Conservation (phyloP, 1,140 invertebrate genomes). For the Cotesia glomerata region DNA sequence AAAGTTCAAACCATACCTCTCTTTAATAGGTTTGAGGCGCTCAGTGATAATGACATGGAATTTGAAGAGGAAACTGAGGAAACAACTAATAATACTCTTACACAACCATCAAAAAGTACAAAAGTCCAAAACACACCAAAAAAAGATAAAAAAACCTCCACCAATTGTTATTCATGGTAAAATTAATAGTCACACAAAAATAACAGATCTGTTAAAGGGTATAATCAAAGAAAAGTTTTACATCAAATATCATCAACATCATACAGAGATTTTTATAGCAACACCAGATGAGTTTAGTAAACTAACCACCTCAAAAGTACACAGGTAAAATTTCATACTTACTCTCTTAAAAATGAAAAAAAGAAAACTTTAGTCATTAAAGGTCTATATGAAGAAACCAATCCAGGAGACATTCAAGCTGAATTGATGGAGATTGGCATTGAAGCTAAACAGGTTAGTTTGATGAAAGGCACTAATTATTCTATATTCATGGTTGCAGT, state of each 20-base stretch:
- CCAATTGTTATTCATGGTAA: constrained; percentile 29
- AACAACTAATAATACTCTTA: too few species aligned
- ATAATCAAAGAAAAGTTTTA: constrained; percentile 29
- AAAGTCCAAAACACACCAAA: neutral
- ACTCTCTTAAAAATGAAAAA: constrained; percentile 26
- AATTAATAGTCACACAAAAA: constrained; percentile 15
- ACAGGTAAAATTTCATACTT: constrained; percentile 33
- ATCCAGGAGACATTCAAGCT: neutral
- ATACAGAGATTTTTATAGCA: constrained; percentile 23
- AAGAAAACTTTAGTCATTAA: constrained; percentile 29
- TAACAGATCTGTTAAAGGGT: constrained; percentile 16
- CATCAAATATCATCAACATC: constrained; percentile 26
- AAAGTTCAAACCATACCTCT: too few species aligned
- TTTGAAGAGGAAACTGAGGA: too few species aligned
- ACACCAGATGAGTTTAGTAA: constrained; percentile 6
- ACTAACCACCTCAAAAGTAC: neutral
- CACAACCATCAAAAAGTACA: too few species aligned
- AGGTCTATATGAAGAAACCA: constrained; percentile 13
- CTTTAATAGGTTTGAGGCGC: too few species aligned
- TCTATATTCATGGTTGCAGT: constrained; percentile 32
- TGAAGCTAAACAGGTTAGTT: neutral
- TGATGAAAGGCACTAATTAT: constrained; percentile 28
- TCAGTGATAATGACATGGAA: too few species aligned
- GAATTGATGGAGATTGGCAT: constrained; percentile 23
- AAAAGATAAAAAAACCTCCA: constrained; percentile 23